These are phyloP conservation scores for Caenorhabditis sp. DNA, from an alignment of 2,888 invertebrate genomes.

Conservation along the genomic window DNA sequence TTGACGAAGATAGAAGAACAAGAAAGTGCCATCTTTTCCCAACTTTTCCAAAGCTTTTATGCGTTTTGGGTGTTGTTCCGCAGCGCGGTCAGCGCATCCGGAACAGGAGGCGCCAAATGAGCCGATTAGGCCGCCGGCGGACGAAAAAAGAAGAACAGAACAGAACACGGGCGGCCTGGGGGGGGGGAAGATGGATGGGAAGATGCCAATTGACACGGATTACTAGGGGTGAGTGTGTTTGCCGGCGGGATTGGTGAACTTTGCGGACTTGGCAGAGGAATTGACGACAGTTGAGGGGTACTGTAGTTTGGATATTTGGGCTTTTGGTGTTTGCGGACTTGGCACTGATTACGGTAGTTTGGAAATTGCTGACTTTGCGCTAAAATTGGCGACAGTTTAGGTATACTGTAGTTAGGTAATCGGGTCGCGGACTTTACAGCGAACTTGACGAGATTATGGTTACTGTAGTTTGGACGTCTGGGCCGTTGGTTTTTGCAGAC, in stretches of 20 bases:
- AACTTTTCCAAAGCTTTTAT: conserved; percentile 20
- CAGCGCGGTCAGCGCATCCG: conserved; percentile 30
- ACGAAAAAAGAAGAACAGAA: conserved; percentile 9
- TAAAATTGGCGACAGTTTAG: background rate
- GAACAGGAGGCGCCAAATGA: conserved; percentile 27
- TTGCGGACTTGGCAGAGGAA: background rate
- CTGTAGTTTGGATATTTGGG: too few relatives aligned
- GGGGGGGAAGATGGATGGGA: conserved; percentile 23
- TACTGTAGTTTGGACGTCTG: too few relatives aligned
- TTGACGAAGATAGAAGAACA: background rate
- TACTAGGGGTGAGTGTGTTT: conserved; percentile 12
- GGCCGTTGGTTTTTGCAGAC: background rate
- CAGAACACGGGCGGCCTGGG: too few relatives aligned
- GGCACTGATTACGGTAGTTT: background rate
- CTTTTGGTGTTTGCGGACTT: background rate
- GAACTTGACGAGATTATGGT: background rate
- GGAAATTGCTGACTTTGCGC: background rate
- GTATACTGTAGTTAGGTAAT: background rate
- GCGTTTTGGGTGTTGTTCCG: too few relatives aligned
- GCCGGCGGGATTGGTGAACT: conserved; percentile 12
- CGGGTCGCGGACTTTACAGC: background rate
- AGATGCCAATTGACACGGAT: conserved; percentile 32
- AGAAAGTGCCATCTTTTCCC: conserved; percentile 26
- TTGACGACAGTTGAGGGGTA: too few relatives aligned
- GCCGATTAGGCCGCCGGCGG: conserved; percentile 12